These are phyloP conservation scores for Volucella zonaria DNA, from an alignment of 2,888 invertebrate species.

Conservation along the genomic window DNA sequence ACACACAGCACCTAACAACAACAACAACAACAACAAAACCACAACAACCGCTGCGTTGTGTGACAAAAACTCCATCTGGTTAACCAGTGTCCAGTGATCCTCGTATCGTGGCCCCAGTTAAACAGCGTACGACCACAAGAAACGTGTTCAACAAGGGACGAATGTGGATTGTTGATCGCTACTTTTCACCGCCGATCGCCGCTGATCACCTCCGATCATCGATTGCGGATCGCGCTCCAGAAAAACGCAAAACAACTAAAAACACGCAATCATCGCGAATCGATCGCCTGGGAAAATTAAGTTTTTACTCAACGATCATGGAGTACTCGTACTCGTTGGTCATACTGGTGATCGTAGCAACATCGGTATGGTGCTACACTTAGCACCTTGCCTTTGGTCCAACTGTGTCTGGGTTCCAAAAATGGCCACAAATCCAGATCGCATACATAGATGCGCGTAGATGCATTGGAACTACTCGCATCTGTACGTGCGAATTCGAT, in stretches of 20 bases:
- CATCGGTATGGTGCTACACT: slow-evolving; percentile 64
- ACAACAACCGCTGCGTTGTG: slow-evolving; percentile 17
- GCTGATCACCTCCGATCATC: not conserved
- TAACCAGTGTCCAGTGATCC: slow-evolving; percentile 44
- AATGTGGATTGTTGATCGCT: slow-evolving; percentile 41
- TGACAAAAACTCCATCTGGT: slow-evolving; percentile 67
- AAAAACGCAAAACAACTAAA: slow-evolving; percentile 66
- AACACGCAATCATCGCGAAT: slow-evolving; percentile 72
- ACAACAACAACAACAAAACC: slow-evolving; percentile 7
- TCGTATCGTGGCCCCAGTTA: slow-evolving; percentile 43
- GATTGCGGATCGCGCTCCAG: slow-evolving; percentile 47
- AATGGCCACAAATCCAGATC: slow-evolving; percentile 72
- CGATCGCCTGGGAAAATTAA: slow-evolving; percentile 74
- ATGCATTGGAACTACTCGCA: slow-evolving; percentile 15
- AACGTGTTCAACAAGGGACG: slow-evolving; percentile 69
- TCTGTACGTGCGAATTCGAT: slow-evolving; percentile 68
- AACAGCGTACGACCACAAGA: slow-evolving; percentile 33
- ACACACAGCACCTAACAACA: slow-evolving; percentile 9
- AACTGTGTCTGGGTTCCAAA: slow-evolving; percentile 54
- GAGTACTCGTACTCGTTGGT: not conserved
- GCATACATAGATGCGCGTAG: slow-evolving; percentile 57
- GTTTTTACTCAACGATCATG: slow-evolving; percentile 52
- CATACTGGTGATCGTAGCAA: not conserved
- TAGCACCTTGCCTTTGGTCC: slow-evolving; percentile 65
- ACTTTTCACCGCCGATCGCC: not conserved